A percentile compares a stretch with the other conserved stretches of the same genome.
These are phyloP conservation scores for Alethe diademata DNA, from an alignment of 2,113 vertebrate genomes.

Conservation along the genomic window DNA sequence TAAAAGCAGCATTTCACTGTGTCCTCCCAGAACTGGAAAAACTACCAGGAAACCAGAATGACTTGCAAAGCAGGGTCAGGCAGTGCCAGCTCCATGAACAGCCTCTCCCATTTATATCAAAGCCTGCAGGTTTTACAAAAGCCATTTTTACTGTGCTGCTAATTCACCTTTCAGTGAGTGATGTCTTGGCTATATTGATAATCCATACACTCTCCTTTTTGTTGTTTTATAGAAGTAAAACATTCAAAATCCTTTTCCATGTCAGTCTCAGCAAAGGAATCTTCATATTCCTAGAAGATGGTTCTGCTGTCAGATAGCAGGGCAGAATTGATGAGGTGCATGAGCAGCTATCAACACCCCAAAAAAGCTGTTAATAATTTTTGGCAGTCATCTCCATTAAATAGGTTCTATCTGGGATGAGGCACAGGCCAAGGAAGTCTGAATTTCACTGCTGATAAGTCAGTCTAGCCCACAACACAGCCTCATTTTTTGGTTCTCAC, in stretches of 20 bases:
- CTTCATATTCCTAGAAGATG: neutral
- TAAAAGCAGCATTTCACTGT: neutral
- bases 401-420: neutral
- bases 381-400: neutral
- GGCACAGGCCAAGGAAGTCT: neutral
- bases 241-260: neutral
- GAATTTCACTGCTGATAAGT: constrained; percentile 7
- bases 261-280: neutral
- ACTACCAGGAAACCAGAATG: neutral
- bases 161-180: neutral
- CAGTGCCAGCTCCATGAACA: neutral
- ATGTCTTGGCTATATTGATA: neutral
- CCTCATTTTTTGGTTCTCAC: neutral
- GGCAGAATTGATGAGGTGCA: neutral
- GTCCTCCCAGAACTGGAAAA: neutral
- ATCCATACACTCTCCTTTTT: neutral
- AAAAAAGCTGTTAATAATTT: constrained; percentile 21
- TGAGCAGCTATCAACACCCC: neutral
- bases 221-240: neutral
- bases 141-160: neutral
- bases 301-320: neutral
- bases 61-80: neutral
- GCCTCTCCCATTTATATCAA: neutral
- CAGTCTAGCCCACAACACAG: neutral
- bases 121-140: neutral